Evolutionary conservation across 2,888 invertebrate species (phyloP), one percentile per base, ranked within the genome.

Genomic region (Amphimallon solstitiale): DNA sequence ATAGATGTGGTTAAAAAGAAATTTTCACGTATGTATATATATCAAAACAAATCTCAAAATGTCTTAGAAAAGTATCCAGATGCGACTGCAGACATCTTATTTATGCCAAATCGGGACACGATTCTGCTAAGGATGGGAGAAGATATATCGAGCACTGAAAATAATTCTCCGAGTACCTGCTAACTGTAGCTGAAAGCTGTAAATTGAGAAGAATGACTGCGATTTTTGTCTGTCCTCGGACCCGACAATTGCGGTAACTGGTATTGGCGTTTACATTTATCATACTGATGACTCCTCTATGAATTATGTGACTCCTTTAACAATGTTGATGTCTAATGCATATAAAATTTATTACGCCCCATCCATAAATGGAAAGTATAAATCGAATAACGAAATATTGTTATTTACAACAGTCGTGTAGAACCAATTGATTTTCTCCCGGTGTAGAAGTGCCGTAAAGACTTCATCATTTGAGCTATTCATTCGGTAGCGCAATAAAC

Each of bases 231-330:
- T 68, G 72, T 72, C 71, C 70, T 9, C 63, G 66, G 64, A 68
- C 68, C 67, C 72, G 70, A 71, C 75, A 73, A 74, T 73, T 72
- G 74, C 69, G 74, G 73, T 73, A 69, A 72, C 75, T 77, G 77
- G 68, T 76, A 78, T 78, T 74, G 78, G 73, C 78, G 73, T 74
- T 74, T 72, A 71, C 76, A 77, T 78, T 78, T 75, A 73, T 78
- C 78, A 77, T 68, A 62, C 69, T 66, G 72, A 72, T 71, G 71
- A 68, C 68, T 67, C 73, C 70, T 72, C 74, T 73, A 74, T 75
- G 74, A 76, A 71, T 75, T 76, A 76, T 74, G 68, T 60, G 68
- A 66, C 67, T 70, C 52, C 69, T 70, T 43, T 43, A 59, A 29
- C 45, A 45, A 45, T 59, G 56, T 59, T 59, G 56, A 59, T 59